Base-by-base conservation (phyloP, 1,140 invertebrate species). In the Hycleus cichorii region DNA sequence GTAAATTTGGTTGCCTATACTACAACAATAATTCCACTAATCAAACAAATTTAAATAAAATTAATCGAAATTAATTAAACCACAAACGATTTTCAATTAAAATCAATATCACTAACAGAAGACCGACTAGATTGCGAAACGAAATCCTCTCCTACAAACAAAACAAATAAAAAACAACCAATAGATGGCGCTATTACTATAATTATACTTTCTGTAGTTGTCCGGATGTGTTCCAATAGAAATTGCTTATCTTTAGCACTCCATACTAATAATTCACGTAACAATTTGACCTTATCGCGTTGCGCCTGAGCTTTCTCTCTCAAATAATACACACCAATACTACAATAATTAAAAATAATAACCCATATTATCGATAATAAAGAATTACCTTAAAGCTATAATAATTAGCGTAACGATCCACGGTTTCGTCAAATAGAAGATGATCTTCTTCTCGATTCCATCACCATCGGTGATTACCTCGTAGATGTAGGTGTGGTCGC, bases 201-300 rank as follows among this genome's bases (percentile, higher is more conserved):
- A 32, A 32, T 7, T 32, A 3, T 32, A 32, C 32, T 7, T 32
- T 3, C 32, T 5, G 32, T 32, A 7, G 1, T 32, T 4, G 32
- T 7, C 4, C 32, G 32, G 32, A 32, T 32, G 7, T 32, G 32
- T 32, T 32, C 32, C n/a, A 88, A 74, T 43, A 89, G 75, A 74
- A 86, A 89, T 63, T 89, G 83, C 72, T 88, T 89, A 70, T 91
- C 88, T 70, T 83, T 82, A 1, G 84, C 81, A 68, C 87, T 83
- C 61, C 86, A 71, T 40, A 82, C 74, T 39, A 90, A 73, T 80
- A 90, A 88, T 40, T 83, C 77, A 11, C 83, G 78, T 42, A 89
- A 72, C 39, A 88, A 77, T 32, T 74, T 70, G 26, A 87, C 83
- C 78, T 86, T 83, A 59, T 81, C 75, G 45, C 73, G 76, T 61